Percentiles rank a stretch among this genome's conserved stretches.
phyloP scores from a whole-genome alignment of 64 coral and sea anemone genomes.

The Montipora foliosa region DNA sequence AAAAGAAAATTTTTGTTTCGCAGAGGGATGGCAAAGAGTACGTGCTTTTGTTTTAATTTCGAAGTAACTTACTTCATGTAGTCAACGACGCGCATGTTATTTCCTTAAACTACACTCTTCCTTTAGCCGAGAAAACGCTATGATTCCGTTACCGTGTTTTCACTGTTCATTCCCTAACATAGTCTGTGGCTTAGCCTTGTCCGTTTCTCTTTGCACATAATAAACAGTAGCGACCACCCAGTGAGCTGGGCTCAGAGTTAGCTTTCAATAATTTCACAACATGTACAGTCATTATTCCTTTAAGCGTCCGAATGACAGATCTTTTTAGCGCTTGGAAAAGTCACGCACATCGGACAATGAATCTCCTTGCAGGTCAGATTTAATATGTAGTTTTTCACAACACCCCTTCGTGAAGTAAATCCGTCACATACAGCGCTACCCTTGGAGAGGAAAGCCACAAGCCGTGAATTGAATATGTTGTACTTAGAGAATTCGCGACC shows the following conservation, averaged over 20 bases:
- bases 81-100: not conserved
- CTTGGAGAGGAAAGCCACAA: not conserved
- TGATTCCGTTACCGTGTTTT: not conserved
- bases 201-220: conserved; percentile 18
- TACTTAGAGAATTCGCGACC: not conserved
- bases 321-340: conserved; percentile 3
- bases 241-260: not conserved
- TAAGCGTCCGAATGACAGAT: conserved; percentile 53
- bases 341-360: conserved; percentile 8
- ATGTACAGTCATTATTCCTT: conserved; percentile 31
- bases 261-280: not conserved
- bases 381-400: not conserved
- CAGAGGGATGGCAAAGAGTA: not conserved
- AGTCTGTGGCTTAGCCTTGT: not conserved
- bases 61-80: not conserved
- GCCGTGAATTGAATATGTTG: not conserved
- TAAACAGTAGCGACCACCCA: conserved; percentile 51
- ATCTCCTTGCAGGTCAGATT: conserved; percentile 8
- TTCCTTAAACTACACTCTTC: not conserved
- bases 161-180: not conserved
- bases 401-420: not conserved
- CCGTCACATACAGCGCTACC: not conserved
- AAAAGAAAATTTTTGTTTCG: not conserved
- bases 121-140: not conserved
- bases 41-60: not conserved